A percentile compares a stretch with the other conserved stretches of the same genome.
Conservation (phyloP, 2,113 vertebrate genomes). For the Zosterops japonicus region DNA sequence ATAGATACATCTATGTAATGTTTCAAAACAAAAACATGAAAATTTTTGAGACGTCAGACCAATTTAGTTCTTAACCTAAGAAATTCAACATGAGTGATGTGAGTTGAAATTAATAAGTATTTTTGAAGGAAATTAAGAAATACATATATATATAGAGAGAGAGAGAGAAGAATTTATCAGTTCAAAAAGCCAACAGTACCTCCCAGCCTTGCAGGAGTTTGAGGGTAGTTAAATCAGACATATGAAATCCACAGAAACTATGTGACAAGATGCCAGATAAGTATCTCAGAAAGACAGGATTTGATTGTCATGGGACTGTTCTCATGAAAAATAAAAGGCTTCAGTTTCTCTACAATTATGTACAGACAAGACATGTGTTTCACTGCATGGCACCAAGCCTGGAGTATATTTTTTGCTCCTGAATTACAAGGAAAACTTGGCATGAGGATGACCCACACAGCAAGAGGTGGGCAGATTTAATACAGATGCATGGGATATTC, state of each 20-base stretch:
- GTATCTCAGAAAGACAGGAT: constrained; percentile 26
- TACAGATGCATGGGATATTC: constrained; percentile 13
- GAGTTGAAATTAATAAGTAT: not conserved
- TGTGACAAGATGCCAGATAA: constrained; percentile 22
- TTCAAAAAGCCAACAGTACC: not conserved
- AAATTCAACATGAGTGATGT: not conserved
- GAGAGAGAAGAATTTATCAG: not conserved
- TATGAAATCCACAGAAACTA: constrained; percentile 22
- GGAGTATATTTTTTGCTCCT: constrained; percentile 57
- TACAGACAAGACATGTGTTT: constrained; percentile 65
- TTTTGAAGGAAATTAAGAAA: not conserved
- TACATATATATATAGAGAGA: not conserved
- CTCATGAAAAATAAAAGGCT: constrained; percentile 56
- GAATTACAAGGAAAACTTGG: constrained; percentile 63
- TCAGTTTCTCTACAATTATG: constrained; percentile 55
- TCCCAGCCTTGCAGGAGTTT: not conserved
- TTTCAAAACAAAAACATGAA: not conserved
- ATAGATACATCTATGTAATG: not conserved
- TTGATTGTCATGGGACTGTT: constrained; percentile 54
- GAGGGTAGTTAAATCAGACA: not conserved
- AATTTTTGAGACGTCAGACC: not conserved
- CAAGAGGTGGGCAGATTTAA: constrained; percentile 49
- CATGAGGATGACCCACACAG: constrained; percentile 46
- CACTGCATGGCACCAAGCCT: constrained; percentile 61
- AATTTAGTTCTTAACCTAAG: not conserved